Conservation (phyloP, 30 jellyfish, hydroid and myxozoan genomes). For the Aurelia sp. region DNA sequence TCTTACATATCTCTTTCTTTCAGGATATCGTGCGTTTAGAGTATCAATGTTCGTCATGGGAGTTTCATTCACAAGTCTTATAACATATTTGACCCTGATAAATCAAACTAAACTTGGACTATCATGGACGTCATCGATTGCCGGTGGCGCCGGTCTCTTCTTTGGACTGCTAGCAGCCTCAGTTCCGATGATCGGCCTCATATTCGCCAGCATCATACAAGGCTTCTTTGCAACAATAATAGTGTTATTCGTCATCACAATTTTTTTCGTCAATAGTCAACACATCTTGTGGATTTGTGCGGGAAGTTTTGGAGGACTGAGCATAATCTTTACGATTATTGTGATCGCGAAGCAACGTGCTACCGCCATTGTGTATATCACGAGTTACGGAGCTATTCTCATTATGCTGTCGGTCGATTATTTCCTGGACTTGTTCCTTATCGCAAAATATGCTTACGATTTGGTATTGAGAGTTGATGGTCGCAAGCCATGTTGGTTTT, state of each 20-base stretch:
- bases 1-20: too few species aligned
- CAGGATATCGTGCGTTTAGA: slow-evolving; percentile 90
- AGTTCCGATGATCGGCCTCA: slow-evolving; percentile 70
- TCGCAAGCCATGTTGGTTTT: slow-evolving; percentile 89
- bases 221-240: slow-evolving; percentile 62
- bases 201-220: slow-evolving; percentile 69
- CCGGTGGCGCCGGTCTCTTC: slow-evolving; percentile 83
- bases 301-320: slow-evolving; percentile 71
- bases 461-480: slow-evolving; percentile 12
- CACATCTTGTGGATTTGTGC: slow-evolving; percentile 69
- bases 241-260: slow-evolving; percentile 48
- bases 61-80: slow-evolving; percentile 61
- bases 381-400: slow-evolving; percentile 85
- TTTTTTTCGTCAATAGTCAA: slow-evolving; percentile 29
- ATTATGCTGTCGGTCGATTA: slow-evolving; percentile 80
- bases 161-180: slow-evolving; percentile 76
- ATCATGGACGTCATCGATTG: slow-evolving; percentile 63
- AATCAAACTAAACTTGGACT: slow-evolving; percentile 51
- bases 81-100: slow-evolving; percentile 58
- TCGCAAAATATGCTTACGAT: slow-evolving; percentile 64
- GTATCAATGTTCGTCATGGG: slow-evolving; percentile 75
- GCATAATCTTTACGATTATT: slow-evolving; percentile 50
- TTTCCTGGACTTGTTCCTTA: slow-evolving; percentile 72
- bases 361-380: slow-evolving; percentile 74
- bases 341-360: slow-evolving; percentile 50